Evolutionary conservation across 35 echinoderm and acorn worm genomes (phyloP), one percentile per base, ranked within the genome.

Genomic region (Patiria miniata): DNA sequence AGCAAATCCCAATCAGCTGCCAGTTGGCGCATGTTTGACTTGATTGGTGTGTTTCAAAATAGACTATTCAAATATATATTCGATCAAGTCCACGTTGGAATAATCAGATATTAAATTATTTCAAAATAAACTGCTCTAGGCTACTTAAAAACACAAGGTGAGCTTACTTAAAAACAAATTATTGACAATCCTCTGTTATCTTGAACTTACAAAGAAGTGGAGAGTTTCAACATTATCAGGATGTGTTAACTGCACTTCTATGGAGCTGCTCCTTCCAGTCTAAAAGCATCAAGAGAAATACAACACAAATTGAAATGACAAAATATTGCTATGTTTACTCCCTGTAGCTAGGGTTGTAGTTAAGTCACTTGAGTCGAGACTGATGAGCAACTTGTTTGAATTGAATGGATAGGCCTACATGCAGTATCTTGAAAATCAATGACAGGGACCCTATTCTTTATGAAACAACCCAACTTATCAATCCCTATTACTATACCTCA

Each of bases 131-230:
- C n/a, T n/a, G n/a, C n/a, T n/a, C n/a, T n/a, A n/a, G n/a, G n/a
- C n/a, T n/a, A n/a, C n/a, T n/a, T n/a, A n/a, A n/a, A n/a, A n/a
- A n/a, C n/a, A n/a, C n/a, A n/a, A n/a, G n/a, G n/a, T n/a, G n/a
- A n/a, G 12, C 4, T 12, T 47, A 47, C 42, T 12, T 47, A 12
- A 47, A 4, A 47, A 47, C 4, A 47, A 47, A 47, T 4, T 6
- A 47, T n/a, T n/a, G 42, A 47, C 42, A 12, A 47, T 6, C 12
- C 42, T 47, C 42, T 6, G 12, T 4, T 6, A 6, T 47, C 42
- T 47, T 73, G 29, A 73, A 73, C 65, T 73, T 73, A 73, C 65
- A 73, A 73, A 73, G 65, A 6, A 73, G 65, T 73, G 65, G 65
- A 73, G 65, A 32, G 65, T 73, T 73, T 7, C 65, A 0, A 36